Percentiles rank a stretch among this genome's conserved stretches.
phyloP scores from a whole-genome alignment of 1,140 invertebrate species.

The Alviniconcha marisindica region DNA sequence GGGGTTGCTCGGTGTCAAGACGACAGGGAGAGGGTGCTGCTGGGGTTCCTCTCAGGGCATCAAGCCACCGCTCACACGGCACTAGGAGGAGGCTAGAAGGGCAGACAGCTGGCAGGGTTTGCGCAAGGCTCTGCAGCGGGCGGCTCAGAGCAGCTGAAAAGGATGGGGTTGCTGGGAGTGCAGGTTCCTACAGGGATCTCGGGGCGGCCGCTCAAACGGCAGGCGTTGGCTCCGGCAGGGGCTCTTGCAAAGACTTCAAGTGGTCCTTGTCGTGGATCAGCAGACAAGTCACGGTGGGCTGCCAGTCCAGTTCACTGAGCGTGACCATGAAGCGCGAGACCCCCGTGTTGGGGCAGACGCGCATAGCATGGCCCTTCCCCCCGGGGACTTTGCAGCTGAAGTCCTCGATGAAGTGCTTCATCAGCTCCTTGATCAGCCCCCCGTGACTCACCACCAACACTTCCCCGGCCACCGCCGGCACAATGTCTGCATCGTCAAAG shows the following conservation, averaged over 20 bases:
- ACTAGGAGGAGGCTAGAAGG: too few species aligned
- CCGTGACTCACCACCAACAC: conserved; percentile 75
- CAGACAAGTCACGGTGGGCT: conserved; percentile 63
- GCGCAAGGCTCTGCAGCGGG: too few species aligned
- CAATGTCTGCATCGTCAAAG: conserved; percentile 71
- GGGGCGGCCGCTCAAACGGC: not conserved
- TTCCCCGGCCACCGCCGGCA: conserved; percentile 65
- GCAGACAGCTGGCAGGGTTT: too few species aligned
- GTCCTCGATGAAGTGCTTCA: conserved; percentile 72
- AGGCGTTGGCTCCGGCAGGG: not conserved
- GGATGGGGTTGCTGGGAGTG: too few species aligned
- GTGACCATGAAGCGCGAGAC: conserved; percentile 70
- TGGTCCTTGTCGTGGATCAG: conserved; percentile 71
- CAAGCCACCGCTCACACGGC: too few species aligned
- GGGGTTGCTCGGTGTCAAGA: too few species aligned
- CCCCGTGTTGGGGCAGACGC: conserved; percentile 73
- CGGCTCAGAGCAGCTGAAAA: too few species aligned
- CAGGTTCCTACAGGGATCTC: too few species aligned
- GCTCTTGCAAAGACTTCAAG: conserved; percentile 33
- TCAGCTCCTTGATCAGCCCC: conserved; percentile 71
- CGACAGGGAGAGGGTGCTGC: too few species aligned
- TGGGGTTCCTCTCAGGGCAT: too few species aligned
- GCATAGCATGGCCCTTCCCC: conserved; percentile 67
- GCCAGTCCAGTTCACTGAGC: conserved; percentile 50
- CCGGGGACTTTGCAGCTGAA: conserved; percentile 74